Percentiles rank a stretch among this genome's conserved stretches.
Conservation (phyloP, 1,140 invertebrate genomes). For the Atta cephalotes region DNA sequence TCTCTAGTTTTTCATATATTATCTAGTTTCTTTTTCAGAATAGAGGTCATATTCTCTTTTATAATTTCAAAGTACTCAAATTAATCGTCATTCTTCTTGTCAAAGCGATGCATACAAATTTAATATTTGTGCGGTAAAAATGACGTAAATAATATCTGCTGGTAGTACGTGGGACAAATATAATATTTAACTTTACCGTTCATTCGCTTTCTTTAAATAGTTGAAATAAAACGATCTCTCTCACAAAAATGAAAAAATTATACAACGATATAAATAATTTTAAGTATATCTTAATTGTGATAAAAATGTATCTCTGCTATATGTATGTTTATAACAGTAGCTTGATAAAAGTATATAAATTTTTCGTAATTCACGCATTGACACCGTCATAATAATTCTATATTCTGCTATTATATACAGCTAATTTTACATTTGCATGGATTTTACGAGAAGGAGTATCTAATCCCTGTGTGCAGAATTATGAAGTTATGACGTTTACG, state of each 20-base stretch:
- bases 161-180: background rate
- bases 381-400: conserved; percentile 4
- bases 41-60: background rate
- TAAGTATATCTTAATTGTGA: background rate
- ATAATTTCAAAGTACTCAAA: background rate
- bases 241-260: background rate
- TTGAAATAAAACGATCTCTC: background rate
- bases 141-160: conserved; percentile 32
- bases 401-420: background rate
- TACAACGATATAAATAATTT: background rate
- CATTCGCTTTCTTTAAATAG: background rate
- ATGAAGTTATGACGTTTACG: conserved; percentile 29
- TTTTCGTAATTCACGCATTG: background rate
- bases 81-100: background rate
- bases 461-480: conserved; percentile 16
- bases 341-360: background rate
- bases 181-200: background rate
- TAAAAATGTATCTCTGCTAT: background rate
- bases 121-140: conserved; percentile 17
- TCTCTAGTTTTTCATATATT: no score
- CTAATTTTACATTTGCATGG: conserved; percentile 15
- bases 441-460: conserved; percentile 1
- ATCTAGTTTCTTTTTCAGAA: no score
- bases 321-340: background rate
- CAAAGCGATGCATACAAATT: conserved; percentile 36